Conservation (phyloP, 1,140 invertebrate species). For the Drosophila ambigua region DNA sequence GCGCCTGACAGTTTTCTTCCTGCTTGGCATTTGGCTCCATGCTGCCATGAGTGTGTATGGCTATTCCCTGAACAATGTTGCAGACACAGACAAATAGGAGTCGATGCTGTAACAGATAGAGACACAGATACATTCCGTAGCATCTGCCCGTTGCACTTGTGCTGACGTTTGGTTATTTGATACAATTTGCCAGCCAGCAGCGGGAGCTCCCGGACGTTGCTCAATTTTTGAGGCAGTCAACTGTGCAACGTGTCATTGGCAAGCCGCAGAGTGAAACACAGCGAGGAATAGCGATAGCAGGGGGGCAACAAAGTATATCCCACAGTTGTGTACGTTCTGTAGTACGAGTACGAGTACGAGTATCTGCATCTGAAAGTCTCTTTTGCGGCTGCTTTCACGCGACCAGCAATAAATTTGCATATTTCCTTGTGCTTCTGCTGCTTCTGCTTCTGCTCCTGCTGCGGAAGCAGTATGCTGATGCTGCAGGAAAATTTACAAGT, state of each 20-base stretch:
- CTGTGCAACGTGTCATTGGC: slow-evolving; percentile 42
- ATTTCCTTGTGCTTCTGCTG: slow-evolving; percentile 5
- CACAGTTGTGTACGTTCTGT: slow-evolving; percentile 22
- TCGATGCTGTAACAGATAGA: slow-evolving; percentile 25
- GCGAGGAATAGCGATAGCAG: slow-evolving; percentile 12
- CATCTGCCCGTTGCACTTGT: slow-evolving; percentile 35
- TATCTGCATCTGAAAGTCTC: slow-evolving; percentile 21
- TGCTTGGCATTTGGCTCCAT: not conserved
- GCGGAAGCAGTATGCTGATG: not conserved
- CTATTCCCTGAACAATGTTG: slow-evolving; percentile 40
- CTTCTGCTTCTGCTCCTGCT: slow-evolving; percentile 7
- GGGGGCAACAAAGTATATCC: slow-evolving; percentile 16
- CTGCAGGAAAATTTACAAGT: not conserved
- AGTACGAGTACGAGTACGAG: slow-evolving; percentile 6
- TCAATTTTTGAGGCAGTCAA: slow-evolving; percentile 55
- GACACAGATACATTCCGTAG: slow-evolving; percentile 22
- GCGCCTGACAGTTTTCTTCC: slow-evolving; percentile 30
- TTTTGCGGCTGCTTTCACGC: slow-evolving; percentile 27
- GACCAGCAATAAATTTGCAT: slow-evolving; percentile 55
- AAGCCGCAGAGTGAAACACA: slow-evolving; percentile 22
- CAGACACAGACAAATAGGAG: slow-evolving; percentile 2
- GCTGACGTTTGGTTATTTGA: slow-evolving; percentile 48
- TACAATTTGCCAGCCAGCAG: slow-evolving; percentile 52
- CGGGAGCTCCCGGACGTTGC: slow-evolving; percentile 31
- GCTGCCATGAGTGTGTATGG: not conserved